phyloP scores from a whole-genome alignment of 1,140 invertebrate species.

The Diorhabda sublineata region DNA sequence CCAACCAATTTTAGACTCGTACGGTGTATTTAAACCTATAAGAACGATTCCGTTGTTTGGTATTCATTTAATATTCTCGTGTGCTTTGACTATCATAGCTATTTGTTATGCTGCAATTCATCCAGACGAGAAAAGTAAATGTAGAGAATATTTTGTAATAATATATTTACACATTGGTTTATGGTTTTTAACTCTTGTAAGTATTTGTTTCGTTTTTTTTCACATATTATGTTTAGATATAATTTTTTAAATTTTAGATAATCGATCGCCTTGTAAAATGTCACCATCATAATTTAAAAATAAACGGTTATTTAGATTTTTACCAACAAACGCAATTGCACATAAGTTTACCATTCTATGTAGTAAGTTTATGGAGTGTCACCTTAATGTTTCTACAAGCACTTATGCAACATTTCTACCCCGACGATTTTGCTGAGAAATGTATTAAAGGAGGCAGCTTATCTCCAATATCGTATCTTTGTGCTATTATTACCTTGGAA shows the following conservation, averaged over 20 bases:
- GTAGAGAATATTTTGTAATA: slow-evolving; percentile 63
- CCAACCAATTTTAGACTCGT: slow-evolving; percentile 51
- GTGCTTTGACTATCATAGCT: slow-evolving; percentile 55
- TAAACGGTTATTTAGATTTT: slow-evolving; percentile 64
- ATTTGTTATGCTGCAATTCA: slow-evolving; percentile 55
- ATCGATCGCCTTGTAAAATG: slow-evolving; percentile 55
- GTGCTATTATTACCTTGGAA: slow-evolving; percentile 54
- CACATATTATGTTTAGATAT: background rate
- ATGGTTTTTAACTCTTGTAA: slow-evolving; percentile 59
- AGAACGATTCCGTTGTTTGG: slow-evolving; percentile 48
- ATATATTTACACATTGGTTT: slow-evolving; percentile 59
- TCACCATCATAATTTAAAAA: slow-evolving; percentile 56
- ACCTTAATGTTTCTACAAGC: slow-evolving; percentile 56
- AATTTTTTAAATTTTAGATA: slow-evolving; percentile 43
- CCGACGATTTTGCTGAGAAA: slow-evolving; percentile 55
- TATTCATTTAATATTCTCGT: slow-evolving; percentile 51
- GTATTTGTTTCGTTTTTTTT: slow-evolving; percentile 22
- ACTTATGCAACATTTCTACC: slow-evolving; percentile 60
- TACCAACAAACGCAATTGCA: slow-evolving; percentile 59
- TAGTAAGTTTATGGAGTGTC: slow-evolving; percentile 61
- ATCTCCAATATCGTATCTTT: slow-evolving; percentile 57
- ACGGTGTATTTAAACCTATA: slow-evolving; percentile 52
- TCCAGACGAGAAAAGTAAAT: slow-evolving; percentile 54
- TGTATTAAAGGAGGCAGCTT: slow-evolving; percentile 54
- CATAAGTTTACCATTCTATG: slow-evolving; percentile 57